These are phyloP conservation scores for Anguilla obscura DNA, from an alignment of 2,797 vertebrate species.

Conservation along the genomic window DNA sequence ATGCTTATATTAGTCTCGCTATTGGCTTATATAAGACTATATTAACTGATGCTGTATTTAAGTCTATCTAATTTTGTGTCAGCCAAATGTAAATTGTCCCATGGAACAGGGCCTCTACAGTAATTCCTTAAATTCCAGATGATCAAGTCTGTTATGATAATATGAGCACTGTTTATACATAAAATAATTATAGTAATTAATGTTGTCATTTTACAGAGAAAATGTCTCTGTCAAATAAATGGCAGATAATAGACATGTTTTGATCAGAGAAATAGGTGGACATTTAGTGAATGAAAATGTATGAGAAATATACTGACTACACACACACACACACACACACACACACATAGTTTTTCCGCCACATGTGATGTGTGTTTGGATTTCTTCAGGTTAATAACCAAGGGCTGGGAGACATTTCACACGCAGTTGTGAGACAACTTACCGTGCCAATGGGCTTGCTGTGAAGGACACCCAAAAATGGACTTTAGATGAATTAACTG, in stretches of 20 bases:
- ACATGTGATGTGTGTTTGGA: not conserved
- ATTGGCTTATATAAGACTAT: not conserved
- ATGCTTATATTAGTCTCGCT: slow-evolving; percentile 8
- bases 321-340: not conserved
- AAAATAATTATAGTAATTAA: not conserved
- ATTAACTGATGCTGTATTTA: not conserved
- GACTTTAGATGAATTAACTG: not conserved
- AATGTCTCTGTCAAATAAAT: not conserved
- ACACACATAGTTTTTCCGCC: not conserved
- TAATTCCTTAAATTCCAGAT: not conserved
- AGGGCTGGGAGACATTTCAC: not conserved
- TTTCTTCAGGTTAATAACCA: not conserved
- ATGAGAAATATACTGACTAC: not conserved
- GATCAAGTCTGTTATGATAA: not conserved
- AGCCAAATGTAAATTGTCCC: not conserved
- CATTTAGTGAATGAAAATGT: not conserved
- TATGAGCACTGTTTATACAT: not conserved
- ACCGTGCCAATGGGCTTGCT: not conserved
- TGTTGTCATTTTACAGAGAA: not conserved
- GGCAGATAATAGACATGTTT: not conserved
- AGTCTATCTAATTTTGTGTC: not conserved
- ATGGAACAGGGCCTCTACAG: not conserved
- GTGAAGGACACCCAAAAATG: not conserved
- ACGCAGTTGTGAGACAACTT: not conserved
- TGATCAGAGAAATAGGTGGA: not conserved